Conservation (phyloP, 2,113 vertebrate species). For the Chiloscyllium plagiosum region DNA sequence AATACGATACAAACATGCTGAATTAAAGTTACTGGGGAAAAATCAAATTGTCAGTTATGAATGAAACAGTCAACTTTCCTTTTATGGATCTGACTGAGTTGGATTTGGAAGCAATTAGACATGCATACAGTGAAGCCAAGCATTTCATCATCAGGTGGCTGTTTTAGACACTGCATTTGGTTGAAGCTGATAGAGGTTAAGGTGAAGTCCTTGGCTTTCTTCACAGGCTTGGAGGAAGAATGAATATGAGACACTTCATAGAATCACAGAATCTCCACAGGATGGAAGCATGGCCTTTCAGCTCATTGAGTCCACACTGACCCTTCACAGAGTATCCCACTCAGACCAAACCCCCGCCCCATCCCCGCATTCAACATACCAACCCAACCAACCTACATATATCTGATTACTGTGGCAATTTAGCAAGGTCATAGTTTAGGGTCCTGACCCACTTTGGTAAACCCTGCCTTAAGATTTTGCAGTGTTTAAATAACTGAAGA, state of each 20-base stretch:
- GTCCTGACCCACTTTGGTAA: too few relatives aligned
- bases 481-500: background rate
- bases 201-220: background rate
- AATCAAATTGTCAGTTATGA: background rate
- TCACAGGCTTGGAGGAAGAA: background rate
- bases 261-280: too few relatives aligned
- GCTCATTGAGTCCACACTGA: too few relatives aligned
- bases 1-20: conserved; percentile 44
- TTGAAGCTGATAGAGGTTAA: background rate
- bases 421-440: too few relatives aligned
- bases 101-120: background rate
- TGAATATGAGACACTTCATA: background rate
- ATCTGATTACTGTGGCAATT: too few relatives aligned
- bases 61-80: background rate
- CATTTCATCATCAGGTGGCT: background rate
- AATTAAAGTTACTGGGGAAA: background rate
- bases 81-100: background rate
- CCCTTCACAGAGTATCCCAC: too few relatives aligned
- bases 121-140: background rate
- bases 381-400: too few relatives aligned
- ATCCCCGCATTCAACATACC: too few relatives aligned
- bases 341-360: too few relatives aligned
- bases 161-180: background rate
- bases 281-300: too few relatives aligned
- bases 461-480: too few relatives aligned